Percentiles rank a stretch among this genome's conserved stretches.
Evolutionary conservation across 2,113 vertebrate genomes (phyloP).

Genomic region (Phyllostomus discolor): DNA sequence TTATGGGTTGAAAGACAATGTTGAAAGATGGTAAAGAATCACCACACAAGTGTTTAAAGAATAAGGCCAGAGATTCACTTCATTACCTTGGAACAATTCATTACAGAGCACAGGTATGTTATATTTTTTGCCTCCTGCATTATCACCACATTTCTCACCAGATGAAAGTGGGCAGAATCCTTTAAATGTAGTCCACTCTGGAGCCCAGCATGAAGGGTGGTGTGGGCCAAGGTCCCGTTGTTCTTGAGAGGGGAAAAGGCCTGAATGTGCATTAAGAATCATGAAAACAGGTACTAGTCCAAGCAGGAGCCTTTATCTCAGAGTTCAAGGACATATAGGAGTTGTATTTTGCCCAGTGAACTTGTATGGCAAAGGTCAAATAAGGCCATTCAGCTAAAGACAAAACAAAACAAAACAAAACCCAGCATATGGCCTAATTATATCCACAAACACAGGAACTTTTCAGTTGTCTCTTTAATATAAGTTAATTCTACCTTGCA

Average conservation of each 20-base stretch:
- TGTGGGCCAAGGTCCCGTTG: neutral
- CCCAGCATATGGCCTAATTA: neutral
- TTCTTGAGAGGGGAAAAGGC: neutral
- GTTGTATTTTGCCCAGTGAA: neutral
- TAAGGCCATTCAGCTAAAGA: neutral
- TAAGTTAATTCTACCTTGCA: neutral
- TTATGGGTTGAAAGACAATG: neutral
- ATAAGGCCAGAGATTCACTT: neutral
- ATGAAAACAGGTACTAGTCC: neutral
- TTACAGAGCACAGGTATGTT: neutral
- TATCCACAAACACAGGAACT: neutral
- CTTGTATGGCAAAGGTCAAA: neutral
- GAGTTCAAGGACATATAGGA: neutral
- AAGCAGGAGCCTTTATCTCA: neutral
- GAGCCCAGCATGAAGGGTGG: neutral
- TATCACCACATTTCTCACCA: neutral
- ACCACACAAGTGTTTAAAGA: neutral
- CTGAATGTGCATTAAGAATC: neutral
- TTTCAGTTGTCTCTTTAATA: neutral
- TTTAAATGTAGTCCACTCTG: neutral
- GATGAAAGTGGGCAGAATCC: neutral
- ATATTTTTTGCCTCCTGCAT: neutral
- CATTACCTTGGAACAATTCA: neutral
- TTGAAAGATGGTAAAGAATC: neutral
- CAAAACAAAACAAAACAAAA: neutral